These are phyloP conservation scores for Kobus ellipsiprymnus DNA, from an alignment of 2,113 vertebrate genomes.

Conservation along the genomic window DNA sequence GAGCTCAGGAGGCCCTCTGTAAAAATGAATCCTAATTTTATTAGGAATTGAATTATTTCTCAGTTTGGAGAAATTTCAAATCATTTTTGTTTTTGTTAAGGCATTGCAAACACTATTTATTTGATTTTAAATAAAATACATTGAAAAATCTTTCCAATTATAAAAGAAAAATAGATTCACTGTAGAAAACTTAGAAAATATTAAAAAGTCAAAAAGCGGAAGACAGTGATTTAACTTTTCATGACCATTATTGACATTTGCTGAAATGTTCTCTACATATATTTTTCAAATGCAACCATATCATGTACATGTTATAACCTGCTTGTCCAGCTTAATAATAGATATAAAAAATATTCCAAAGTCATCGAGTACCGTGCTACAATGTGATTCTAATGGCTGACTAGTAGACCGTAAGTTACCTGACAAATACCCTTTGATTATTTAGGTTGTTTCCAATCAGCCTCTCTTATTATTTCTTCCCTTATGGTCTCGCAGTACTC, in stretches of 20 bases:
- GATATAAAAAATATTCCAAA: neutral
- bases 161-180: neutral
- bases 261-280: neutral
- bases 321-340: neutral
- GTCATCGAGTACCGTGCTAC: neutral
- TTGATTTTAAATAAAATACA: neutral
- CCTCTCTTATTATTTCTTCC: neutral
- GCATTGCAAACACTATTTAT: neutral
- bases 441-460: neutral
- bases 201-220: neutral
- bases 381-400: neutral
- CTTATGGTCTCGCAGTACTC: neutral
- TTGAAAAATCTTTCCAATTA: neutral
- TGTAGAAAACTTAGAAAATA: neutral
- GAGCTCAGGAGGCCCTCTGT: neutral
- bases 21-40: constrained; percentile 6
- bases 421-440: neutral
- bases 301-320: neutral
- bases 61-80: neutral
- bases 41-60: neutral
- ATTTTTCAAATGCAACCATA: neutral
- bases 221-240: neutral
- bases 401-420: neutral
- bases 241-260: constrained; percentile 3
- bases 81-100: neutral